Base-by-base conservation (phyloP, 2,797 vertebrate species). In the Steatocranus sp. region DNA sequence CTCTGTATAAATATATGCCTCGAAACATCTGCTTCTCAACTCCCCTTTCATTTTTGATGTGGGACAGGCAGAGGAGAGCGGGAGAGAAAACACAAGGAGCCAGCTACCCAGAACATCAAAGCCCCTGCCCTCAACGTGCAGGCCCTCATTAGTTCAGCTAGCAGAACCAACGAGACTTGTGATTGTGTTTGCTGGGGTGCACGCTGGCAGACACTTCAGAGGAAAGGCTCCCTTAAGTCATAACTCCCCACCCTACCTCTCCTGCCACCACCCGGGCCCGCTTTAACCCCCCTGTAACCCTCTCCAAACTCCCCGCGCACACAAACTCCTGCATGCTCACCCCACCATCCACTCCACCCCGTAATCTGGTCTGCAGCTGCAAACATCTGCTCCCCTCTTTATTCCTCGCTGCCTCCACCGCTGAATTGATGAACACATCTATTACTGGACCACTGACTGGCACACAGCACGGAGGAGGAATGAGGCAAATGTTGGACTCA, bases 81-180 rank as follows among this genome's bases (percentile, higher is more conserved):
- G 93, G 91, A 94, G 93, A 93, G 95, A 93, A 96, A 96, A 96
- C 95, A 95, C 94, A 95, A 96, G 96, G 92, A 97, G 93, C 93
- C 95, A 96, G 96, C 95, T 96, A 96, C 95, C 94, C 95, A 95
- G 95, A 96, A 96, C 96, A 96, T 97, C 95, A 97, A 96, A 96
- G 96, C 88, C 87, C 90, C 92, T 93, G 93, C 92, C 95, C 94
- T 95, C 93, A 94, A 94, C 84, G 89, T 91, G 82, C 95, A 96
- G 95, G 95, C 96, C 94, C 95, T 97, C 95, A 97, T 97, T 97
- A 97, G 95, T 96, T 96, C 95, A 95, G 94, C 96, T 95, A 96
- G 96, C 94, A 95, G 93, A 96, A 96, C 95, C 96, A 94, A 95
- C 91, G 88, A 95, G 94, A 95, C 95, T 95, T 95, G 95, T 95